Conservation (phyloP, 1,140 invertebrate genomes). For the Phortica variegata region DNA sequence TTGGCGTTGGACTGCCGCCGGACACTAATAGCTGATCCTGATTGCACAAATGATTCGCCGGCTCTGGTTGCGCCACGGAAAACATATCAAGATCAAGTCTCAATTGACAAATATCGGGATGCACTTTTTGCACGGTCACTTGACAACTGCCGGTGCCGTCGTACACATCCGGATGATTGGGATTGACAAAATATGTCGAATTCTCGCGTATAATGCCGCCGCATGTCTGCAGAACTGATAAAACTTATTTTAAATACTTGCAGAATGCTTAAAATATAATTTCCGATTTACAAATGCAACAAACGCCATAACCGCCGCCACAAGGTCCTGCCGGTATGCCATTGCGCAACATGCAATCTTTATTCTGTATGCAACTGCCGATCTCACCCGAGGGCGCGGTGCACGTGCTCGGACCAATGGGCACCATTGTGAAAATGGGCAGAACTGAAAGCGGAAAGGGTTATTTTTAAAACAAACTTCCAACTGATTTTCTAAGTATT, state of each 20-base stretch:
- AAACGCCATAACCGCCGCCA: constrained; percentile 63
- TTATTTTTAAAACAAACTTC: no score
- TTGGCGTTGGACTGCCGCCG: constrained; percentile 75
- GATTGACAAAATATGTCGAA: constrained; percentile 81
- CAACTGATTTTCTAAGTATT: no score
- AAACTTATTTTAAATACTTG: not conserved
- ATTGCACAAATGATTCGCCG: constrained; percentile 73
- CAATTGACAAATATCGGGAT: constrained; percentile 78
- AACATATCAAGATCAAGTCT: constrained; percentile 81
- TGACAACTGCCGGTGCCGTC: constrained; percentile 81
- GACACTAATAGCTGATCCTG: constrained; percentile 84
- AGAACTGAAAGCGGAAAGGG: constrained; percentile 68
- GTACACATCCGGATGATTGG: constrained; percentile 71
- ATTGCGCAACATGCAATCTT: constrained; percentile 68
- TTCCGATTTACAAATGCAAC: constrained; percentile 49
- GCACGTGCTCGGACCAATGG: constrained; percentile 71
- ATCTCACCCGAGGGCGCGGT: constrained; percentile 70
- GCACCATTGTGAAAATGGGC: constrained; percentile 73
- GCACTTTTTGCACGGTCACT: constrained; percentile 73
- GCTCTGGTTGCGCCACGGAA: constrained; percentile 69
- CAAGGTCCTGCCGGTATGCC: constrained; percentile 73
- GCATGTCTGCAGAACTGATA: constrained; percentile 72
- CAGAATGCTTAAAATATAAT: not conserved
- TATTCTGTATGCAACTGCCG: constrained; percentile 71
- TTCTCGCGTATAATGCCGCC: constrained; percentile 75